A percentile compares a stretch with the other conserved stretches of the same genome.
Evolutionary conservation across 2,888 invertebrate genomes (phyloP).

Genomic region (Eupelmus urozonus): DNA sequence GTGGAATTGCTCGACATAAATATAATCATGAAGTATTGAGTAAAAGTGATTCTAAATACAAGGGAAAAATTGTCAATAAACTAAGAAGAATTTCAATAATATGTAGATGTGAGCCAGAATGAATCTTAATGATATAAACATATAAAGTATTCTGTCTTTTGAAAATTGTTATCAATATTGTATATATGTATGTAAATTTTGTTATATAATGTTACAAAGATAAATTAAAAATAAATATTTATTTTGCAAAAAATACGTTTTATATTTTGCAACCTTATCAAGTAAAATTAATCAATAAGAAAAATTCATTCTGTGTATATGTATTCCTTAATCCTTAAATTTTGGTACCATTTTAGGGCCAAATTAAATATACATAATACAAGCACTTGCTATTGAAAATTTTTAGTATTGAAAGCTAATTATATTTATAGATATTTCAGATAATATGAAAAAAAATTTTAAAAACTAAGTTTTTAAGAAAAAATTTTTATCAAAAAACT

Average conservation of each 20-base stretch:
- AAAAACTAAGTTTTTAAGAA: too few species aligned
- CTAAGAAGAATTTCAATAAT: slow-evolving; percentile 89
- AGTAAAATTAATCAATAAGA: background rate
- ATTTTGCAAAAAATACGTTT: slow-evolving; percentile 13
- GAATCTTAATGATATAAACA: slow-evolving; percentile 31
- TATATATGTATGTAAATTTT: slow-evolving; percentile 36
- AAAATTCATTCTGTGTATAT: background rate
- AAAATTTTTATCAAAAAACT: too few species aligned
- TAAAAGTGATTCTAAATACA: slow-evolving; percentile 83
- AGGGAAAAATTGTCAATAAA: slow-evolving; percentile 80
- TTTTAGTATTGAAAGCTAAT: too few species aligned
- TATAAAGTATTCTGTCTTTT: background rate
- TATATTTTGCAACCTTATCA: background rate
- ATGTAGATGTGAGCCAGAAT: slow-evolving; percentile 84
- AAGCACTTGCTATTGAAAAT: too few species aligned
- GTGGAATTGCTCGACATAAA: slow-evolving; percentile 88
- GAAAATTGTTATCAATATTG: background rate
- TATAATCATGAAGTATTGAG: slow-evolving; percentile 94
- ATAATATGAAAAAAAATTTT: too few species aligned
- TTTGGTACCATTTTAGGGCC: too few species aligned
- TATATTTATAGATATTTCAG: too few species aligned
- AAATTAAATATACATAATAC: too few species aligned
- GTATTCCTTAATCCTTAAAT: too few species aligned
- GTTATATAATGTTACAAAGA: background rate
- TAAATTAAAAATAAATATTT: slow-evolving; percentile 28